phyloP scores from a whole-genome alignment of 2,113 vertebrate species.

The Cottus gobio region DNA sequence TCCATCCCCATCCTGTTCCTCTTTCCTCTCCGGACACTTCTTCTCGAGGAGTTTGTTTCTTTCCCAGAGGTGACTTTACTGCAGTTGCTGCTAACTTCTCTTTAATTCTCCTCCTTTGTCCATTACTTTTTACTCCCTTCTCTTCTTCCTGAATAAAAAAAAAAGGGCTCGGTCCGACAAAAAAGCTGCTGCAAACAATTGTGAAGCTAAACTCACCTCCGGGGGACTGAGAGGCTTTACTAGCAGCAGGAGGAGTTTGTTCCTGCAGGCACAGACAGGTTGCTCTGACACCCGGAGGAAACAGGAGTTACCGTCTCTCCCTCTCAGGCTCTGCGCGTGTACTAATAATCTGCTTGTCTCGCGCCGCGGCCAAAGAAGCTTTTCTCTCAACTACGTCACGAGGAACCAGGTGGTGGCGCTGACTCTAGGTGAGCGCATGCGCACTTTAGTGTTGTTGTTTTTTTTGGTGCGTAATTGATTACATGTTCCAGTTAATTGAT shows the following conservation, averaged over 20 bases:
- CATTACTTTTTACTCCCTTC: constrained; percentile 69
- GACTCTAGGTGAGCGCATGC: constrained; percentile 67
- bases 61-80: background rate
- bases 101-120: constrained; percentile 61
- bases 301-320: constrained; percentile 5
- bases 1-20: constrained; percentile 85
- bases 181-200: background rate
- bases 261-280: background rate
- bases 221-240: background rate
- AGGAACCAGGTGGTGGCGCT: constrained; percentile 56
- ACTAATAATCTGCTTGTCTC: constrained; percentile 63
- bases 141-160: constrained; percentile 38
- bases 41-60: background rate
- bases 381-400: constrained; percentile 78
- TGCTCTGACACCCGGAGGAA: background rate
- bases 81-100: constrained; percentile 69
- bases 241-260: background rate
- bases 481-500: constrained; percentile 25
- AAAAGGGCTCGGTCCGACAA: background rate
- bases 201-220: constrained; percentile 29
- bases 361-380: constrained; percentile 62
- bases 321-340: constrained; percentile 8
- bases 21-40: constrained; percentile 36
- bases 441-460: constrained; percentile 46
- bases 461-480: constrained; percentile 39